These are phyloP conservation scores for Strix aluco DNA, from an alignment of 2,113 vertebrate species.

Conservation along the genomic window DNA sequence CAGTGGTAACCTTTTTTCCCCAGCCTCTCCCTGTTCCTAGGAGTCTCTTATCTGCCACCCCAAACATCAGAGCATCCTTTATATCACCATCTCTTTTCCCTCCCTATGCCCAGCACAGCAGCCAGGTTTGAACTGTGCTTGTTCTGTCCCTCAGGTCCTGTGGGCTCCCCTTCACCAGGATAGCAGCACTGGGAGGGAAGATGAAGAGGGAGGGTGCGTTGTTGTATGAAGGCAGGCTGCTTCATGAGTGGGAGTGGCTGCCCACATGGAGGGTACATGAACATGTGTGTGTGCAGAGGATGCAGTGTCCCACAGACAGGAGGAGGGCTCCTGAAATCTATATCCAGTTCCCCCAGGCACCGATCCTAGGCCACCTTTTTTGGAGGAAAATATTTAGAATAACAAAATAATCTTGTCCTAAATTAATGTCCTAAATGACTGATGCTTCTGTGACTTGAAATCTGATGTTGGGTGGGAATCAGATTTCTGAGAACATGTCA, in stretches of 20 bases:
- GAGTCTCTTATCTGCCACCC: neutral
- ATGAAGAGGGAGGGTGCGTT: rapidly evolving
- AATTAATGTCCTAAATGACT: neutral
- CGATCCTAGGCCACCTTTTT: neutral
- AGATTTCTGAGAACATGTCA: neutral
- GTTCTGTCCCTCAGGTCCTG: rapidly evolving
- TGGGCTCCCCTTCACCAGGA: too few species aligned
- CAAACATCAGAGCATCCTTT: neutral
- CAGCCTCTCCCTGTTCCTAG: neutral
- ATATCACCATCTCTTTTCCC: neutral
- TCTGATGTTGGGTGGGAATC: neutral
- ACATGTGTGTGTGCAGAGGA: rapidly evolving
- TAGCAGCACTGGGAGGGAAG: rapidly evolving
- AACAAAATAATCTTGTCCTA: neutral
- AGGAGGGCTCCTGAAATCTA: neutral
- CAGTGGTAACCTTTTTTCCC: neutral
- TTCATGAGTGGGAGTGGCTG: neutral
- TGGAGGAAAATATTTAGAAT: neutral
- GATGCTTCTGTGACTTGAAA: neutral
- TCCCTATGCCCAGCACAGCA: neutral
- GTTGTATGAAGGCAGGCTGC: neutral
- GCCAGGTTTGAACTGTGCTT: neutral
- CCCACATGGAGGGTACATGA: neutral
- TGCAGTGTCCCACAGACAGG: neutral
- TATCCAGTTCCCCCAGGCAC: neutral